Base-by-base conservation (phyloP, 2,113 vertebrate species). In the Phyllostomus discolor region DNA sequence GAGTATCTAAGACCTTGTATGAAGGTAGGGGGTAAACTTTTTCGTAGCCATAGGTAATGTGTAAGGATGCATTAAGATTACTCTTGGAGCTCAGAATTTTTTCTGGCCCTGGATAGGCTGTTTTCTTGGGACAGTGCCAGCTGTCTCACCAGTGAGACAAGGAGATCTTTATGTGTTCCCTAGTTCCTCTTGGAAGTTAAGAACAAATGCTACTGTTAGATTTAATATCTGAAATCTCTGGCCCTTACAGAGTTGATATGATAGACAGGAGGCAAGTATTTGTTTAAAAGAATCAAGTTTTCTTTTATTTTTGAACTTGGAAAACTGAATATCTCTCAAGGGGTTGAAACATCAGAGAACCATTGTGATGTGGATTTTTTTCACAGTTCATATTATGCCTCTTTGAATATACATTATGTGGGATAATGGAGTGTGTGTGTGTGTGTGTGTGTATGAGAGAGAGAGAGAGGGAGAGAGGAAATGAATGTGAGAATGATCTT, bases 261-360 rank as follows among this genome's bases (percentile, higher is more conserved):
- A 38, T 90, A 88, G 64, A 33, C 17, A 57, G 11, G 20, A 52
- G 52, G 33, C 57, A 54, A 46, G 2, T 52, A 90, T 95, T 91
- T 94, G n/a, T 88, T 94, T 95, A 90, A 92, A 82, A 78, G 4
- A 75, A 41, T 92, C 46, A 67, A 16, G 70, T 72, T 15, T 62
- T 95, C 5, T 76, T 93, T 92, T 64, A 38, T 62, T 95, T 97
- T 95, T 69, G 62, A 69, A 35, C 20, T 78, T 87, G 22, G 22
- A 80, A 85, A 89, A 73, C 5, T 87, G 43, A 79, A 8, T 85
- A 31, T 76, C 62, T 85, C 31, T 67, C 33, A 83, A 69, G 73
- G 10, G 28, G 16, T 33, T 82, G 41, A 90, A 79, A 75, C 4
- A 69, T 67, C 62, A 96, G 69, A 83, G 26, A 73, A 85, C 50